phyloP scores from a whole-genome alignment of 2,113 vertebrate genomes.

The Globicephala melas region DNA sequence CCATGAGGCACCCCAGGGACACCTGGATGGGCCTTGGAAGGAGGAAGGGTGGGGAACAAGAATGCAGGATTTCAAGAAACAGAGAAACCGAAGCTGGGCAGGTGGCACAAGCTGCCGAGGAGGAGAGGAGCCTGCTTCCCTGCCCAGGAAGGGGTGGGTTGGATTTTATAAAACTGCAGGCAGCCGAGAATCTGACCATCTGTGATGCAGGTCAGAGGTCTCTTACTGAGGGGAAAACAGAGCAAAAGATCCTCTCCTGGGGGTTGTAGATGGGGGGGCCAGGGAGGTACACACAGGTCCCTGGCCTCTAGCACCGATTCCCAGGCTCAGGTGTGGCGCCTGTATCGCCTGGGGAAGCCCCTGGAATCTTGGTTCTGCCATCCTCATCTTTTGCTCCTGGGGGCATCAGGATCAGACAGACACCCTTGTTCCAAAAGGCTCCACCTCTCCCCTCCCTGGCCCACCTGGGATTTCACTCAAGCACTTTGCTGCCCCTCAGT shows the following conservation, averaged over 20 bases:
- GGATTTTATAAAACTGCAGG: slow-evolving; percentile 23
- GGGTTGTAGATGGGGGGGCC: background rate
- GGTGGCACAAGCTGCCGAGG: background rate
- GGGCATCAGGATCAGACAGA: background rate
- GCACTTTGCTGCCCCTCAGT: slow-evolving; percentile 41
- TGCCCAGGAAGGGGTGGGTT: background rate
- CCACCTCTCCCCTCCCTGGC: background rate
- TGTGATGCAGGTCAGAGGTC: background rate
- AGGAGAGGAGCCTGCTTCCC: background rate
- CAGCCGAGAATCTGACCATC: background rate
- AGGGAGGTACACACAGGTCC: background rate
- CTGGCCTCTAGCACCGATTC: background rate
- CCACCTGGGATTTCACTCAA: background rate
- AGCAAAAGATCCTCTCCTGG: background rate
- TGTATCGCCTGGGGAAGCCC: background rate
- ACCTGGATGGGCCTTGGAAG: slow-evolving; percentile 34
- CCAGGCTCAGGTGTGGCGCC: background rate
- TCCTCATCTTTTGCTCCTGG: background rate
- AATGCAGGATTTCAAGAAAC: slow-evolving; percentile 45
- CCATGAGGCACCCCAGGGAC: background rate
- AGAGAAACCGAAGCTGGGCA: slow-evolving; percentile 30
- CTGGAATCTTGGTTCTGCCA: background rate
- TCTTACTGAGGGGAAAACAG: background rate
- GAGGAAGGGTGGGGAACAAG: slow-evolving; percentile 8
- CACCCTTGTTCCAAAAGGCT: background rate